Evolutionary conservation across 2,888 invertebrate species (phyloP), one percentile per base, ranked within the genome.

Genomic region (Chironomus riparius): DNA sequence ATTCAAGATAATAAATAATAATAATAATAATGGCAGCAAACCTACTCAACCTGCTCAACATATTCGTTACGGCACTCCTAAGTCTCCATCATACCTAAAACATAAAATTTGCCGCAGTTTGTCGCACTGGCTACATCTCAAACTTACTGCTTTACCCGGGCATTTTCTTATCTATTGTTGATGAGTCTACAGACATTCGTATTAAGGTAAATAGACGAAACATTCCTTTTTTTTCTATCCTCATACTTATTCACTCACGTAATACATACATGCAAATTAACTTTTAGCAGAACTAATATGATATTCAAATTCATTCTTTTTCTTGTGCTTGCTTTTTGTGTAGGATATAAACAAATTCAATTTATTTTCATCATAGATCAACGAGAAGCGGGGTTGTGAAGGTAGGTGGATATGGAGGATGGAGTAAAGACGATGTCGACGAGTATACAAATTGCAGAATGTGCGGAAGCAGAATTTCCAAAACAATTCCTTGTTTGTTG

Each of bases 341-440:
- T 18, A 7, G n/a, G 56, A 15, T 15, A 56, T 50, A 71, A 50
- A 71, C 71, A 56, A 71, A 56, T 71, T 50, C 50, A 71, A 71
- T 71, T 71, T 47, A 47, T 71, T 71, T 50, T 56, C 50, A 15
- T 71, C 56, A 71, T 56, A 71, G 71, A 71, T 71, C 71, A 71
- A 71, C 71, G 38, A 38, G 38, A 38, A 38, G 7, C 10, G 7
- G 38, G 38, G 28, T 3, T 28, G 28, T 4, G 6, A 5, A 38
- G 38, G 10, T 10, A 10, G 2, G 7, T 38, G 2, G 38, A 10
- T 38, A 38, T 38, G 38, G 28, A 4, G n/a, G 5, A 3, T 28
- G 28, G 10, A 38, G 38, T 38, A 10, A 38, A 38, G 38, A 38
- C 38, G 38, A 38, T 38, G 38, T 38, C 38, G 38, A 38, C 38